phyloP scores from a whole-genome alignment of 2,113 vertebrate genomes.

The Oenanthe melanoleuca region DNA sequence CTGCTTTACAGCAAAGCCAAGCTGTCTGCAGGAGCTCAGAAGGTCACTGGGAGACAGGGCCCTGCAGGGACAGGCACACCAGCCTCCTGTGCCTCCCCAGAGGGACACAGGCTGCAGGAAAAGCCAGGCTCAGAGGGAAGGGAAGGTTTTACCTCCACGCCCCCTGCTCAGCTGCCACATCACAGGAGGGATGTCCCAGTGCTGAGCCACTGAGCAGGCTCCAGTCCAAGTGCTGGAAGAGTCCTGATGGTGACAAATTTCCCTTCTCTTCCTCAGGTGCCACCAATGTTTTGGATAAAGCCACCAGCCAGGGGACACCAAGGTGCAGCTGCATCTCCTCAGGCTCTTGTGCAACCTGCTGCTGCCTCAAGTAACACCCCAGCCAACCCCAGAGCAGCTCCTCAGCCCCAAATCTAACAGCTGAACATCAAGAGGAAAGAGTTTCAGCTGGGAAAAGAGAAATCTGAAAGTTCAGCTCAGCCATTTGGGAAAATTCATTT shows the following conservation, averaged over 20 bases:
- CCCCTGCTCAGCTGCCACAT: neutral
- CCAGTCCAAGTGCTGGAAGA: neutral
- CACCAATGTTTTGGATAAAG: accelerated
- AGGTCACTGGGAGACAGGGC: slow-evolving; percentile 74
- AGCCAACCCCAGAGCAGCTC: neutral
- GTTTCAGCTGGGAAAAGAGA: neutral
- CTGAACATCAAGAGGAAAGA: neutral
- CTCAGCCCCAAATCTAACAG: accelerated
- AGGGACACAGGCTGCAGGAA: accelerated
- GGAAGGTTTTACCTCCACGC: neutral
- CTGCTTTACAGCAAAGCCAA: slow-evolving; percentile 79
- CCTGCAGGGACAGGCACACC: neutral
- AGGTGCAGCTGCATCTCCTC: neutral
- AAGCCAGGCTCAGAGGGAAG: accelerated
- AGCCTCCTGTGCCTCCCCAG: neutral
- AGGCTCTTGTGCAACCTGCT: neutral
- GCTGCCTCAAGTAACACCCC: accelerated
- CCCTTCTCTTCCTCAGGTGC: neutral
- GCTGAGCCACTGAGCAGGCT: neutral
- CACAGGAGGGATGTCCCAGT: neutral
- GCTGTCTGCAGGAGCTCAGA: slow-evolving; percentile 76
- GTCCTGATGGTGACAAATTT: neutral
- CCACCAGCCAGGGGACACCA: neutral
- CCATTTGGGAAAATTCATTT: neutral
- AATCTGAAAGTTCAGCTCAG: neutral